Conservation (phyloP, 2,888 invertebrate genomes). For the Megalurothrips usitatus region DNA sequence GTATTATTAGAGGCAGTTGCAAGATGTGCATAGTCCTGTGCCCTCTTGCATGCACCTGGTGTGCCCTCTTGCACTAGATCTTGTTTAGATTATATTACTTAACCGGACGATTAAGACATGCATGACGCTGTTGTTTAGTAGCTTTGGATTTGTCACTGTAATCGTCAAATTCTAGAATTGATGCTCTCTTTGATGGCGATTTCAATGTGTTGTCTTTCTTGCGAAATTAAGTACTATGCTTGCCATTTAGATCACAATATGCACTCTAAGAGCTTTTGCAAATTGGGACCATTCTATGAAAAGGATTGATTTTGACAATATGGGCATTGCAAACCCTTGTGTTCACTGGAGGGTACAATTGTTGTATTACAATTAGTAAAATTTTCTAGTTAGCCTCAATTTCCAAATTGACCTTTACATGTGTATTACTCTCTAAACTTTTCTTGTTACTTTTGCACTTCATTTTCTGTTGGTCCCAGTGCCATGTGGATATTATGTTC, state of each 20-base stretch:
- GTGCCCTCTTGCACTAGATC: neutral
- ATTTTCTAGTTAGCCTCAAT: neutral
- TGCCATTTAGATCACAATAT: too few species aligned
- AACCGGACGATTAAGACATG: neutral
- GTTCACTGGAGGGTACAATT: neutral
- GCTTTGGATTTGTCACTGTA: neutral
- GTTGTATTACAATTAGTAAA: neutral
- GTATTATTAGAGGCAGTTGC: neutral
- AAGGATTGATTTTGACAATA: neutral
- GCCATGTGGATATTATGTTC: too few species aligned
- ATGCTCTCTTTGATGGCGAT: neutral
- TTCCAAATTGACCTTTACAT: neutral
- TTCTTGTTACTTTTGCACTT: too few species aligned
- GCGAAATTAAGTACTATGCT: neutral
- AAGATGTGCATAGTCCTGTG: constrained; percentile 7
- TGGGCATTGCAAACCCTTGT: neutral
- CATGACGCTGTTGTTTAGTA: neutral
- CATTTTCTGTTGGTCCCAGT: too few species aligned
- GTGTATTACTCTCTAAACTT: neutral
- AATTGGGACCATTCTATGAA: neutral
- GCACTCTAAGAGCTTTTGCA: neutral
- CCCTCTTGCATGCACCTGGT: neutral
- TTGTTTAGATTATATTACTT: neutral
- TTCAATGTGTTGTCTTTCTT: neutral
- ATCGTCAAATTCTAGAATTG: neutral